These are phyloP conservation scores for Pachycephala philippinensis DNA, from an alignment of 2,113 vertebrate genomes.

Conservation along the genomic window DNA sequence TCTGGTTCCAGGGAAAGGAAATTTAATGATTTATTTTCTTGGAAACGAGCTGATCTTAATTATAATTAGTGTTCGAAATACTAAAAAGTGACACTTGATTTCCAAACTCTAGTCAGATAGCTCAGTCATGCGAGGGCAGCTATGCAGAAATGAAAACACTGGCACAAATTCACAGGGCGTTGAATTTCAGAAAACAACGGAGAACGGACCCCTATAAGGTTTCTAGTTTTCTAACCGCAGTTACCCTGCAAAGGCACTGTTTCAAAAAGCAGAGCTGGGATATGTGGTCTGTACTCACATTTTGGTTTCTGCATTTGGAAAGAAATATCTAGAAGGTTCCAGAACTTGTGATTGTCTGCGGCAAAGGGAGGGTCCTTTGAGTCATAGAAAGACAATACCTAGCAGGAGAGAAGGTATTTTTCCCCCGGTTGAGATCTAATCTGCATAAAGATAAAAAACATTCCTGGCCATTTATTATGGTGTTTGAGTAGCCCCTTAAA, in stretches of 20 bases:
- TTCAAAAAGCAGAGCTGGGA: background rate
- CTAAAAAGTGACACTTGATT: background rate
- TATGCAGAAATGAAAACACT: conserved; percentile 45
- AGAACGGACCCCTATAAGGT: background rate
- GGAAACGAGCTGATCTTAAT: conserved; percentile 16
- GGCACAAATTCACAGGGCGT: conserved; percentile 12
- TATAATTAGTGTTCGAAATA: background rate
- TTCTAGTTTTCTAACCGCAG: background rate
- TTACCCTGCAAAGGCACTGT: background rate
- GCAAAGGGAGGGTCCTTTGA: background rate
- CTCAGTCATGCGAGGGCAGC: background rate
- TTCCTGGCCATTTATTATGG: background rate
- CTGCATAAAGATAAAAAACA: background rate
- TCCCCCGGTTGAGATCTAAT: background rate
- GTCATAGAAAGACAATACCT: background rate
- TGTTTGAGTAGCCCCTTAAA: background rate
- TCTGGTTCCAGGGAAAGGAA: background rate
- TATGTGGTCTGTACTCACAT: background rate
- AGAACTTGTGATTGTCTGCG: background rate
- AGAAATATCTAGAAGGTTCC: background rate
- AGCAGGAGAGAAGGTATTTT: background rate
- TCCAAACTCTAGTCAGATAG: background rate
- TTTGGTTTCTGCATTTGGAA: background rate
- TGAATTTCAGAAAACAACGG: conserved; percentile 5
- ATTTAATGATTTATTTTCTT: background rate